Conservation (phyloP, 2,888 invertebrate species). For the Oscheius onirici region DNA sequence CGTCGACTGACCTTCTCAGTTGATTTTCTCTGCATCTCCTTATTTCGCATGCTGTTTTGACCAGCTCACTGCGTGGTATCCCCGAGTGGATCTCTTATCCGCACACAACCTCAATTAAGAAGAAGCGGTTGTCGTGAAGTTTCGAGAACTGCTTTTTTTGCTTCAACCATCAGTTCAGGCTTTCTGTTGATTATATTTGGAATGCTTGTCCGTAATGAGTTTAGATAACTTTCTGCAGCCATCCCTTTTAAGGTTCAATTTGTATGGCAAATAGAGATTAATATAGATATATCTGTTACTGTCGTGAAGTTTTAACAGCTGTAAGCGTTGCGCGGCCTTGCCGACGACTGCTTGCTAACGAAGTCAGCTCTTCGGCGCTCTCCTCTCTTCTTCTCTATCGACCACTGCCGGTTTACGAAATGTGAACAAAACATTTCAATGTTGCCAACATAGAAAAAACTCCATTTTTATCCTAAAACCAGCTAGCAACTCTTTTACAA, state of each 20-base stretch:
- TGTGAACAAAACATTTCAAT: slow-evolving; percentile 31
- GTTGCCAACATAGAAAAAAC: slow-evolving; percentile 14
- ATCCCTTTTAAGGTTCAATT: too few species aligned
- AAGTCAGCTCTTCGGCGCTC: slow-evolving; percentile 34
- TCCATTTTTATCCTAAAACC: background rate
- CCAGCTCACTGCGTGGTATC: slow-evolving; percentile 26
- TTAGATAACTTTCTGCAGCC: too few species aligned
- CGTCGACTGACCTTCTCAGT: slow-evolving; percentile 27
- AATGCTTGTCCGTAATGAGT: too few species aligned
- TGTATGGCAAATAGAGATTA: too few species aligned
- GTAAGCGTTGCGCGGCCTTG: slow-evolving; percentile 27
- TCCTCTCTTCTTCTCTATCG: slow-evolving; percentile 33
- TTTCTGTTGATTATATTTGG: background rate
- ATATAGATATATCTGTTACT: slow-evolving; percentile 20
- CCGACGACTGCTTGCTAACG: slow-evolving; percentile 30
- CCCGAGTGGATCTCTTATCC: slow-evolving; percentile 34
- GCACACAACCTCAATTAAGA: slow-evolving; percentile 29
- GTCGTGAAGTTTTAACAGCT: slow-evolving; percentile 24
- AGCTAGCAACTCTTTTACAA: background rate
- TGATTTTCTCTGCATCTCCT: slow-evolving; percentile 30
- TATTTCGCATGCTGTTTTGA: slow-evolving; percentile 17
- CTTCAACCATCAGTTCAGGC: background rate
- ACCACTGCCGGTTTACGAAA: slow-evolving; percentile 34
- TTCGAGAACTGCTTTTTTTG: background rate
- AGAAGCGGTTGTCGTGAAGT: slow-evolving; percentile 24